A percentile compares a stretch with the other conserved stretches of the same genome.
Evolutionary conservation across 1,140 invertebrate species (phyloP).

Genomic region (Chironomus striatipennis): DNA sequence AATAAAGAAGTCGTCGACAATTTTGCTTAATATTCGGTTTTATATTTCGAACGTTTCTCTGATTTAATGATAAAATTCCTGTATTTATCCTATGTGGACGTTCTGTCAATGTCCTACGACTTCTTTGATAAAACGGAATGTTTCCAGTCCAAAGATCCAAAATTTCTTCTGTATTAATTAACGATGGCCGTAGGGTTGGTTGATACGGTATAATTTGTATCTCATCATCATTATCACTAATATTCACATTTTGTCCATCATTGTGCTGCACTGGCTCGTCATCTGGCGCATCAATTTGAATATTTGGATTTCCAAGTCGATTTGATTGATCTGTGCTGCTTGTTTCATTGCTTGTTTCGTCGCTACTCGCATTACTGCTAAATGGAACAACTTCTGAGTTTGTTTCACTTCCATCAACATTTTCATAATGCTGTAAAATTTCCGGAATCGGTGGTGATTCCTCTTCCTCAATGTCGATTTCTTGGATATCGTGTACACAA

Average conservation of each 20-base stretch:
- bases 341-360: neutral
- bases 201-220: neutral
- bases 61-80: neutral
- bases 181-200: neutral
- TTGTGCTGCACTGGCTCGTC: neutral
- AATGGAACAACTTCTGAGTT: conserved; percentile 34
- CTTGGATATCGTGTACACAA: conserved; percentile 86
- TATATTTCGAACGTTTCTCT: neutral
- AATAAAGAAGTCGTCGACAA: conserved; percentile 69
- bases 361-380: conserved; percentile 14
- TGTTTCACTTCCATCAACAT: conserved; percentile 18
- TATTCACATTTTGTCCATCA: neutral
- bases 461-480: conserved; percentile 44
- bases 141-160: conserved; percentile 1
- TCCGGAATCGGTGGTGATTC: conserved; percentile 33
- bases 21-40: conserved; percentile 57
- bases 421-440: conserved; percentile 1
- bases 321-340: conserved; percentile 25
- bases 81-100: neutral
- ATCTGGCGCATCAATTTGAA: neutral
- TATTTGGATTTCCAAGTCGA: conserved; percentile 27
- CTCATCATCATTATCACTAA: conserved; percentile 15
- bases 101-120: conserved; percentile 5
- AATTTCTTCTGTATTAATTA: neutral
- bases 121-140: conserved; percentile 10